phyloP scores from a whole-genome alignment of 2,113 vertebrate species.

The Nesoenas mayeri region DNA sequence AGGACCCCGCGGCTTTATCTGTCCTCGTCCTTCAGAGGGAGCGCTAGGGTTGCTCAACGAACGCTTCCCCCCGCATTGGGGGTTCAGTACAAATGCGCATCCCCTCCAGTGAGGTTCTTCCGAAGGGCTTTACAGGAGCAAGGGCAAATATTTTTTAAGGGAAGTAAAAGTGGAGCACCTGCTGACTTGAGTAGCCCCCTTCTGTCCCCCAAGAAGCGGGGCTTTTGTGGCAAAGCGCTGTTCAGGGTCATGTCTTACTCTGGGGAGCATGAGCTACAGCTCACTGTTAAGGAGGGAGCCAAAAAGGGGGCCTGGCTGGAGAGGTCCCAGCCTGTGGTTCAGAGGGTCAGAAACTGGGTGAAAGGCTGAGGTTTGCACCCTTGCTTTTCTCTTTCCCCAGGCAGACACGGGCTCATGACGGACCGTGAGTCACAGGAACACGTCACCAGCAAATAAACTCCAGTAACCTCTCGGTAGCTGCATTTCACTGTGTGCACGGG shows the following conservation, averaged over 20 bases:
- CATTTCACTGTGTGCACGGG: neutral
- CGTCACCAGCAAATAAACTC: constrained; percentile 29
- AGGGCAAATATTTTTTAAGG: neutral
- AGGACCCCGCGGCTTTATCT: neutral
- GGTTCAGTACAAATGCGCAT: rapidly evolving
- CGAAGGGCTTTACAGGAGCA: rapidly evolving
- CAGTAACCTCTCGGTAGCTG: constrained; percentile 16
- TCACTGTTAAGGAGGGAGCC: rapidly evolving
- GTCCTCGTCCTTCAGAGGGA: neutral
- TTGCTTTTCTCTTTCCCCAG: neutral
- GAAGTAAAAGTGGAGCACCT: neutral
- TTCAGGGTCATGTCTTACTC: neutral
- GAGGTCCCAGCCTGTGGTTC: neutral
- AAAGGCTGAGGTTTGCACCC: neutral
- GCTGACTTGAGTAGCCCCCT: neutral
- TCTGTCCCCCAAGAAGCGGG: neutral
- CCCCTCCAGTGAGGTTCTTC: neutral
- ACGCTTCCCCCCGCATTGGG: rapidly evolving
- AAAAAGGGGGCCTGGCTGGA: neutral
- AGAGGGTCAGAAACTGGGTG: neutral
- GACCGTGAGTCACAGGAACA: constrained; percentile 20
- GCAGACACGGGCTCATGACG: neutral
- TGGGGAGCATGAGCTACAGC: neutral
- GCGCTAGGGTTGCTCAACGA: neutral
- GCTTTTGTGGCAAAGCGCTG: neutral